Evolutionary conservation across 2,797 vertebrate species (phyloP).

Genomic region (Artibeus lituratus): DNA sequence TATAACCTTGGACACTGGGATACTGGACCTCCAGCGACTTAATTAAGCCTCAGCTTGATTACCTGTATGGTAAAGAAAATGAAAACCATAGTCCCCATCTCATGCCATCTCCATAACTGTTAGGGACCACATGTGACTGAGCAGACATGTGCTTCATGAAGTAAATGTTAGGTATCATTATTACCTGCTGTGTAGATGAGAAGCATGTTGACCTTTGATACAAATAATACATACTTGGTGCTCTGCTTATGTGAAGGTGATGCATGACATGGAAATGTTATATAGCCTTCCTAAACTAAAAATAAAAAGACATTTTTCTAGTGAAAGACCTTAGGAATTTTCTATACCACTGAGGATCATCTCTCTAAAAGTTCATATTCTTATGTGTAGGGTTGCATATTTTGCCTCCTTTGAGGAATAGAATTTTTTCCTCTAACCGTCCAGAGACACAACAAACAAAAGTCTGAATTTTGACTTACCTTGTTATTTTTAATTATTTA

Average conservation of each 20-base stretch:
- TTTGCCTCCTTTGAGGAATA: slow-evolving; percentile 20
- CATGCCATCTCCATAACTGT: neutral
- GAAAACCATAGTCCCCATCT: rapidly evolving
- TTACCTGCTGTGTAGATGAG: neutral
- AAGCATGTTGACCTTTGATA: neutral
- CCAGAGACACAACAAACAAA: slow-evolving; percentile 53
- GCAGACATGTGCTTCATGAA: neutral
- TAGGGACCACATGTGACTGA: neutral
- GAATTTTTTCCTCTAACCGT: neutral
- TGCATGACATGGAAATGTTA: neutral
- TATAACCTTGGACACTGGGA: neutral
- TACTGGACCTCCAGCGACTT: neutral
- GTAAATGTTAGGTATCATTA: neutral
- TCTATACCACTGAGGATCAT: neutral
- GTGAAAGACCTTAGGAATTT: neutral
- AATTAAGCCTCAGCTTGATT: neutral
- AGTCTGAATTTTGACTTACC: slow-evolving; percentile 48
- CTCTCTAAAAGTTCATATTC: neutral
- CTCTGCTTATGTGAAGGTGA: neutral
- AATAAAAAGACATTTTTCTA: neutral
- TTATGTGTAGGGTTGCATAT: neutral
- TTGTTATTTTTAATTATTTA: slow-evolving; percentile 58
- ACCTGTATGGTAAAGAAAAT: neutral
- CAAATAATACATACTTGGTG: neutral
- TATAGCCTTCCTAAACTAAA: neutral